Evolutionary conservation across 2,797 vertebrate species (phyloP), one percentile per base, ranked within the genome.

Genomic region (Uromys caudimaculatus): DNA sequence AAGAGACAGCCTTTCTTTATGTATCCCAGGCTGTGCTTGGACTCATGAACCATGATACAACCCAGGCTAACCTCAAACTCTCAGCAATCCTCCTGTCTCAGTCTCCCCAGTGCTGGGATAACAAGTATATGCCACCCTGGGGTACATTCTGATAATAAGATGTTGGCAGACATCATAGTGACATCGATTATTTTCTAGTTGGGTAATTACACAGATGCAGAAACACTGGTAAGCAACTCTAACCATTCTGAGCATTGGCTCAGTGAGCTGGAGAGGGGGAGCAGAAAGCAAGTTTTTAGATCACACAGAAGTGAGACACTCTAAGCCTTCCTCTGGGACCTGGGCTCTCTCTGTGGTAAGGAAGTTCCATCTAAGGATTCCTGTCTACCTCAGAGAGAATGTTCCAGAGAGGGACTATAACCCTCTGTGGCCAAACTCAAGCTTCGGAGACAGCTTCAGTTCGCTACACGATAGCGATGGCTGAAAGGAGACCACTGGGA

Each of bases 401-500:
- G 10, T 54, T 35, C 64, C 71, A 79, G 81, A 62, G 19, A 8
- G 47, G 12, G 8, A 16, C 17, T 35, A 6, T 9, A 44, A 41
- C 23, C 62, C 24, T 50, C 11, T 6, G 10, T 4, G 44, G 24
- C 71, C 82, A 13, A 83, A 21, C 19, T 4, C 0, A 1, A 41
- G 35, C 7, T 2, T 82, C 16, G 13, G 38, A 60, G 12, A 56
- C 7, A 29, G 32, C 62, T 85, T 0, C 56, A 35, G 38, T 90
- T 50, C 64, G 73, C 83, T 77, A 32, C 21, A n/a, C 32, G 19
- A 16, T 35, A 11, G 41, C 9, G 17, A 17, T 92, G 91, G 67
- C 64, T 50, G 16, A 94, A 89, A 96, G 71, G 64, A 93, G 67
- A 95, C 89, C 67, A 81, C 27, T 52, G 23, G 76, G 38, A 93